phyloP scores from a whole-genome alignment of 2,888 invertebrate species.

The Rhodophaea formosa region DNA sequence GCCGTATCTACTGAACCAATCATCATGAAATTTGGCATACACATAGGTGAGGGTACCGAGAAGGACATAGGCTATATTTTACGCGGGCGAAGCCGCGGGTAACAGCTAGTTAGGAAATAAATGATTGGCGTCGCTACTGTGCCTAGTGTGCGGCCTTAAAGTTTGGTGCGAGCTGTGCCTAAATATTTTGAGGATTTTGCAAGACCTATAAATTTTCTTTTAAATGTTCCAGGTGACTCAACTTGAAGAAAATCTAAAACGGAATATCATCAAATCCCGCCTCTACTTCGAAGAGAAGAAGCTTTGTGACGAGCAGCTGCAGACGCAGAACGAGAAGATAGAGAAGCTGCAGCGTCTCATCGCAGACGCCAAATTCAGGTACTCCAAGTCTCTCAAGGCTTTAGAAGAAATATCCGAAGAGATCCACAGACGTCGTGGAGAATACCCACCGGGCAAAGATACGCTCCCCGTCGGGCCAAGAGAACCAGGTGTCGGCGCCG shows the following conservation, averaged over 20 bases:
- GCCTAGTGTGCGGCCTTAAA: too few species aligned
- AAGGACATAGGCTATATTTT: too few species aligned
- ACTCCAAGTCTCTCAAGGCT: constrained; percentile 90
- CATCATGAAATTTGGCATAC: too few species aligned
- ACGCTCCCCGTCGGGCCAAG: constrained; percentile 75
- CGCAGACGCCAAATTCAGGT: constrained; percentile 88
- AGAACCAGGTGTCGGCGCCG: constrained; percentile 90
- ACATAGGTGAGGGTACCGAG: too few species aligned
- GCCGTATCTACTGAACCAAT: too few species aligned
- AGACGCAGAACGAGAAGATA: constrained; percentile 91
- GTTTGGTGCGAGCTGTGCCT: too few species aligned
- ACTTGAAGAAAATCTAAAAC: constrained; percentile 90
- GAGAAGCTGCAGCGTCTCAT: constrained; percentile 90
- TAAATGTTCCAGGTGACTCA: constrained; percentile 82
- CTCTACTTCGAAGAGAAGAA: constrained; percentile 95
- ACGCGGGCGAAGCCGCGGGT: too few species aligned
- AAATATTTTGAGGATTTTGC: too few species aligned
- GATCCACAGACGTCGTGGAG: constrained; percentile 87
- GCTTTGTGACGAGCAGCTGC: constrained; percentile 91
- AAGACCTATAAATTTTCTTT: too few species aligned
- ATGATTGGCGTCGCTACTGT: too few species aligned
- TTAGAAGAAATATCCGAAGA: constrained; percentile 96
- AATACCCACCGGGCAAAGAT: constrained; percentile 71
- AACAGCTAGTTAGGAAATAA: too few species aligned
- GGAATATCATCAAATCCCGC: constrained; percentile 91